Evolutionary conservation across 2,888 invertebrate species (phyloP), one percentile per base, ranked within the genome.

Genomic region (Andrena flavipes): DNA sequence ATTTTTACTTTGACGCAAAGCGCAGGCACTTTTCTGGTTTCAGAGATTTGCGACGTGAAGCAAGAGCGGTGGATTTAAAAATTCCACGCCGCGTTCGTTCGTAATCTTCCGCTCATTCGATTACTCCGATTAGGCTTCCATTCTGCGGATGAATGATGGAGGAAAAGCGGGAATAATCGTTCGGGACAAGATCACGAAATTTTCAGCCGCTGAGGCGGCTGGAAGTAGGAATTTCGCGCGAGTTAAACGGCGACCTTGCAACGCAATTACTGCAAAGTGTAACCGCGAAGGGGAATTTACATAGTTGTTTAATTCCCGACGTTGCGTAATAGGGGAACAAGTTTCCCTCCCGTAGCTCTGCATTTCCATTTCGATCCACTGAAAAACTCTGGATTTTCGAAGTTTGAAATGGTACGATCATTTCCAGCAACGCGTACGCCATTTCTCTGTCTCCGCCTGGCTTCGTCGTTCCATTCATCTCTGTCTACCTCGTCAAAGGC

Each of bases 241-340:
- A 77, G 35, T n/a, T 35, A 63, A 68, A 42, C 20, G n/a, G n/a
- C 1, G 67, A 67, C 42, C 65, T 59, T 67, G 59, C 48, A 49
- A 49, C 65, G 65, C 62, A 77, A 77, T 77, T 73, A 67, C 54
- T 42, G 63, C 33, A 42, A 62, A 59, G 59, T 63, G 35, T 59
- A 70, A 79, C 65, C 60, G 33, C 48, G 65, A 56, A 35, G 26
- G 20, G 33, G 8, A 70, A 68, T 62, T 68, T 54, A 63, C 76
- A 63, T 68, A 56, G 67, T 48, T 54, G 76, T 54, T 63, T 79
- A 69, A 79, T 54, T 63, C 20, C 16, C 10, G 29, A 3, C 16
- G 48, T 48, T 20, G 62, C 7, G 23, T n/a, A 42, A 67, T 48
- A 29, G 5, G 13, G 16, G 20, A 72, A 51, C 20, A 7, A 65